Conservation (phyloP, 2,797 vertebrate genomes). For the Gorsachius magnificus region DNA sequence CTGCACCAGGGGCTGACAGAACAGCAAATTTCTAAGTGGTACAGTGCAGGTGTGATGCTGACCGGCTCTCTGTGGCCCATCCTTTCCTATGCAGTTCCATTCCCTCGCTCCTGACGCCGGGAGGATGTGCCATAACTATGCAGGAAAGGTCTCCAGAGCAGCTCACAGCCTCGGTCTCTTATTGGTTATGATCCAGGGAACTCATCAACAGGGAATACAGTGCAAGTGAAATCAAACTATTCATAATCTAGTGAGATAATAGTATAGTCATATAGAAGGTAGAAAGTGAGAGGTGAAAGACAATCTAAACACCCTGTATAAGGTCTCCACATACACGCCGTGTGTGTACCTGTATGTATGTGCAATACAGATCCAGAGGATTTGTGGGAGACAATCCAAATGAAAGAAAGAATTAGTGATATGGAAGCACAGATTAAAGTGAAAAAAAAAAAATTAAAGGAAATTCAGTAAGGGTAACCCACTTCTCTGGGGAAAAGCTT, state of each 20-base stretch:
- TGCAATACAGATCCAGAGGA: not conserved
- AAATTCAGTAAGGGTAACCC: not conserved
- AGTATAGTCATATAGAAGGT: not conserved
- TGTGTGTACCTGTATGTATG: not conserved
- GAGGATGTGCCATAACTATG: fast-evolving
- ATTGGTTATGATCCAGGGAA: not conserved
- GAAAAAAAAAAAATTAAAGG: not conserved
- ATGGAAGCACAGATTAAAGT: not conserved
- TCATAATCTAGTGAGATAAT: not conserved
- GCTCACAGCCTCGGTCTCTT: not conserved
- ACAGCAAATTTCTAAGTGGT: not conserved
- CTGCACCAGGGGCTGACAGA: not conserved
- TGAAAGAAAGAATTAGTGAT: not conserved
- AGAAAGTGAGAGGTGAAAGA: not conserved
- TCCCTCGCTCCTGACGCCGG: not conserved
- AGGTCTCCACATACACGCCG: not conserved
- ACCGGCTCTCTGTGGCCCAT: no score
- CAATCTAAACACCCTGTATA: not conserved
- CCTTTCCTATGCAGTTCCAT: not conserved
- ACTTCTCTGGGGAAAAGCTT: not conserved
- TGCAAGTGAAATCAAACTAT: not conserved
- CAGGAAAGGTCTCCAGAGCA: not conserved
- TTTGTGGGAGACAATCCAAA: not conserved
- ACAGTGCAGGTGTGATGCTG: not conserved
- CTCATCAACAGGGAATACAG: not conserved